Evolutionary conservation across 2,888 invertebrate genomes (phyloP), one percentile per base, ranked within the genome.

Genomic region (Latrodectus hesperus): DNA sequence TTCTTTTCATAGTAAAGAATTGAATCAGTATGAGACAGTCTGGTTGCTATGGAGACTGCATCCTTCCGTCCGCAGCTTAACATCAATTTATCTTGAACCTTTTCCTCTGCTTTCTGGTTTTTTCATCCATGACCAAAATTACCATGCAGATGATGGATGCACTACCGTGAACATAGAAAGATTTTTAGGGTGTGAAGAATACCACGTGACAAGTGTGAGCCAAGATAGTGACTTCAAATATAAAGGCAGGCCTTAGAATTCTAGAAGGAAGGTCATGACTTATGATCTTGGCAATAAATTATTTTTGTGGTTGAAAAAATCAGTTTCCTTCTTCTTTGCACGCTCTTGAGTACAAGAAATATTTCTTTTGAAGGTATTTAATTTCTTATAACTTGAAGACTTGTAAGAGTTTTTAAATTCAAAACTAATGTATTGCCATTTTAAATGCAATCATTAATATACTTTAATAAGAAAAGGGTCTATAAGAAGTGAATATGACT

Each of bases 111-210:
- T 72, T 49, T 81, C 75, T 22, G 79, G 67, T 84, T 78, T 38
- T 84, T 78, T 78, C 73, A 73, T 53, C 65, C 84, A 49, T 55
- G 78, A 73, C 67, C 53, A 55, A 78, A 78, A 84, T 82, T 82
- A 75, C 82, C 82, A 82, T 82, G 70, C 67, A 82, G 68, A 75
- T 82, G 82, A 82, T 82, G 82, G 74, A 82, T 82, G 74, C 53
- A 68, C 53, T 82, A 72, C 71, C 79, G 60, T 26, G 71, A 60
- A 53, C 79, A 49, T 17, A 76, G 76, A 76, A 74, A 74, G 74
- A 38, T 38, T 38, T 74, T 53, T 74, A 55, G 74, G 26, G 10
- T 53, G 64, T 51, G 76, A 38, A 49, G 71, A n/a, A n/a, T n/a
- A 51, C 38, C 22, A 22, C 22, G 6, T 17, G 68, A 12, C 10